Base-by-base conservation (phyloP, 2,113 vertebrate genomes). In the Leptosomus discolor region DNA sequence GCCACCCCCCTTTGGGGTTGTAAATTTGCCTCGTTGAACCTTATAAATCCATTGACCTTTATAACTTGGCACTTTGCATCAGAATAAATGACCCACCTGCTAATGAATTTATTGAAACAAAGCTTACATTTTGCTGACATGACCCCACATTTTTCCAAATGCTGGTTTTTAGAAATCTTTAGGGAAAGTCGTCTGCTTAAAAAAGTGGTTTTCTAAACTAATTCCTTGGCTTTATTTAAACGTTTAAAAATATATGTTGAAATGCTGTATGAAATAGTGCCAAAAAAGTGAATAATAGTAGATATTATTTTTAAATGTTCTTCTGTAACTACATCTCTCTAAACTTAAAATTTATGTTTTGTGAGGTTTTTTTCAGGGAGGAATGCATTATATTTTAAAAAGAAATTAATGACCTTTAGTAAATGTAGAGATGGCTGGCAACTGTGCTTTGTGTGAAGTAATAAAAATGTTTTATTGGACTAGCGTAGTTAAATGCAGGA, bases 401-500 rank as follows among this genome's bases (percentile, higher is more conserved):
- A 95, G 37, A 97, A 98, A 97, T 96, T 97, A 98, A 98, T 96
- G 94, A 93, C 92, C 90, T 96, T 98, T 73, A 82, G 97, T 97
- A 98, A 97, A 97, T 76, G 83, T 87, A 94, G 92, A 93, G 88
- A 91, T 93, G 93, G 91, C 70, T 98, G 96, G 97, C 81, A 96
- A 93, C 84, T 92, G 92, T 80, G 91, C 90, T 97, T 95, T 96
- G 63, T 95, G 41, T 95, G 89, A 88, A 96, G 96, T 61, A 98
- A 97, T 98, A 98, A 98, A 98, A 98, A 97, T 97, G 91, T 83
- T 98, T 98, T 98, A 98, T 98, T 98, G 92, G 92, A 80, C 92
- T 95, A 89, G 96, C 0, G 3, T 70, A 96, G 96, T 94, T 85
- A 94, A 94, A 96, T 0, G 8, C 77, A 85, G 96, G 88, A 98